Conservation (phyloP, 2,113 vertebrate species). For the Lutjanus erythropterus region DNA sequence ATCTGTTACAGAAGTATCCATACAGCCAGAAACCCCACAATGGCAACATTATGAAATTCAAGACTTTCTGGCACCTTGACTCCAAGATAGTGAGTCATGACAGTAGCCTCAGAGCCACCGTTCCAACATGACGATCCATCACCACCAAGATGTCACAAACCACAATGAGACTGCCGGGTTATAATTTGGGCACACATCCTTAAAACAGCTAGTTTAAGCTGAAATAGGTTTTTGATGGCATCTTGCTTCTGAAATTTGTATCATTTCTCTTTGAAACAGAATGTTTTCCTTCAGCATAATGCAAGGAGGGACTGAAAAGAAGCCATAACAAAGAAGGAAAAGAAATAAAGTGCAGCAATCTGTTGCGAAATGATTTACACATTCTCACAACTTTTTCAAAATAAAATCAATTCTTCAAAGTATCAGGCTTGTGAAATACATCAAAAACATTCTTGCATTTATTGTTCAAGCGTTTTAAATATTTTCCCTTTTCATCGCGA, state of each 20-base stretch:
- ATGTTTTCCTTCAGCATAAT: background rate
- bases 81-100: conserved; percentile 25
- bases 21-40: background rate
- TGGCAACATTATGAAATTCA: background rate
- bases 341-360: background rate
- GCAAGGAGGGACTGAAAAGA: background rate
- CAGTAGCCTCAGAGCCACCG: background rate
- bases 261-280: background rate
- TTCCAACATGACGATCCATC: conserved; percentile 8
- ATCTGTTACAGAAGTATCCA: background rate
- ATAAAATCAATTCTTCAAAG: conserved; percentile 6
- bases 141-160: conserved; percentile 2
- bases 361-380: conserved; percentile 7
- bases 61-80: background rate
- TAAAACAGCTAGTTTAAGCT: background rate
- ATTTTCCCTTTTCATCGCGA: background rate
- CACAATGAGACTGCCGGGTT: background rate
- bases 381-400: background rate
- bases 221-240: background rate
- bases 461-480: background rate
- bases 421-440: background rate
- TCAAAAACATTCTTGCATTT: background rate
- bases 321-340: background rate
- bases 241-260: background rate
- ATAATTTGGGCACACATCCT: background rate